phyloP scores from a whole-genome alignment of 2,113 vertebrate genomes.

The Apus apus region DNA sequence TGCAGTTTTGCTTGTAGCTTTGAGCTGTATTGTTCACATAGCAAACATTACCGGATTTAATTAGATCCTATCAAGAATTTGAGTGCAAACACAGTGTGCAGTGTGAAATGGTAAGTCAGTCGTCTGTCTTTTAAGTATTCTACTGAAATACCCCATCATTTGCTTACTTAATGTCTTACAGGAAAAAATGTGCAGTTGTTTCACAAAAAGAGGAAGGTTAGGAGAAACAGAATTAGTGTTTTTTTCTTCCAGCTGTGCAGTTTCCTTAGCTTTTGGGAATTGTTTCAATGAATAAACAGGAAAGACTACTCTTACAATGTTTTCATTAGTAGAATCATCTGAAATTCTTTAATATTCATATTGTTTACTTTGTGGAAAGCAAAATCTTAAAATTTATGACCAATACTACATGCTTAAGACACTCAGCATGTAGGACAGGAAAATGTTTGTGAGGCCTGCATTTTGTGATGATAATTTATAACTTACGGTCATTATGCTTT shows the following conservation, averaged over 20 bases:
- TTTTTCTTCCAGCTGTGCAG: not conserved
- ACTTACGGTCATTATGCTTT: conserved; percentile 48
- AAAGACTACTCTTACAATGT: not conserved
- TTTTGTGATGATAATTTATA: conserved; percentile 62
- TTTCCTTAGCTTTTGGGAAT: not conserved
- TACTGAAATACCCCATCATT: not conserved
- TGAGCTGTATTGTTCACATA: not conserved
- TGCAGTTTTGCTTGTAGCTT: not conserved
- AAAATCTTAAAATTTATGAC: not conserved
- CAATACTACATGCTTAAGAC: not conserved
- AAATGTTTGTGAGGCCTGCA: conserved; percentile 12
- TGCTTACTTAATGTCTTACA: not conserved
- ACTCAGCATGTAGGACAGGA: not conserved
- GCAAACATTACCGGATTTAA: not conserved
- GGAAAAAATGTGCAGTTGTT: not conserved
- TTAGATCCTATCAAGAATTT: not conserved
- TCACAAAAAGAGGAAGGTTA: not conserved
- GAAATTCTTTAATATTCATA: conserved; percentile 1
- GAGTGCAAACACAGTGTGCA: not conserved
- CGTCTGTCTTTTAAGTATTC: not conserved
- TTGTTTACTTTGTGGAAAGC: not conserved
- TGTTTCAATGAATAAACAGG: not conserved
- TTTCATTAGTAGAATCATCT: not conserved
- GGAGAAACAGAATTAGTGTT: not conserved
- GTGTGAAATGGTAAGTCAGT: not conserved